phyloP scores from a whole-genome alignment of 2,113 vertebrate species.

The Siniperca chuatsi region DNA sequence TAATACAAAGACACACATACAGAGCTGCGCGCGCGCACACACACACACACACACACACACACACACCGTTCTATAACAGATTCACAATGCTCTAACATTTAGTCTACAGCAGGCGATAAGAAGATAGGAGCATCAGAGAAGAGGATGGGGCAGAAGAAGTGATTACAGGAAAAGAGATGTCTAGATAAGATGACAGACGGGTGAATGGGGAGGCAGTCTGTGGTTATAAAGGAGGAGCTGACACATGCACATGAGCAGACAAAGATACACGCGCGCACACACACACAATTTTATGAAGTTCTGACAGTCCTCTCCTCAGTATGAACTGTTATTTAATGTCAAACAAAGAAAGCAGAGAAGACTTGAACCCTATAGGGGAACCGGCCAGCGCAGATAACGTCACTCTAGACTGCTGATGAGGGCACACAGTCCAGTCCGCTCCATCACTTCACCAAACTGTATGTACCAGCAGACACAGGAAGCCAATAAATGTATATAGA shows the following conservation, averaged over 20 bases:
- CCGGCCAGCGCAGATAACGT: constrained; percentile 46
- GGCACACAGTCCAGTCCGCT: constrained; percentile 24
- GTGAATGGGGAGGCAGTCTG: constrained; percentile 57
- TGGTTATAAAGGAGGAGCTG: constrained; percentile 48
- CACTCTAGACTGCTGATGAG: constrained; percentile 40
- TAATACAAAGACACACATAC: neutral
- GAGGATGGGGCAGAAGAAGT: constrained; percentile 44
- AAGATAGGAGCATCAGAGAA: constrained; percentile 38
- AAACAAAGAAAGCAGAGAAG: constrained; percentile 54
- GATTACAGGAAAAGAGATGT: constrained; percentile 67
- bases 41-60: constrained; percentile 1
- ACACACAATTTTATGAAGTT: constrained; percentile 35
- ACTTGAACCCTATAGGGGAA: constrained; percentile 50
- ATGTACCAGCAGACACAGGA: constrained; percentile 20
- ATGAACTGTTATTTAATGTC: constrained; percentile 50
- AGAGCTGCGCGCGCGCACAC: neutral
- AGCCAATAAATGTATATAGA: constrained; percentile 8
- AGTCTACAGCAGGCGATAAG: constrained; percentile 51
- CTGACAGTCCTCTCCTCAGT: constrained; percentile 41
- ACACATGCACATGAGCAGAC: constrained; percentile 47
- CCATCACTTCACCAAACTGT: constrained; percentile 26
- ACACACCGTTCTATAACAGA: constrained; percentile 1
- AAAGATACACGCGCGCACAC: constrained; percentile 4
- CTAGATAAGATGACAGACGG: constrained; percentile 68
- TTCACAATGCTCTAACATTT: constrained; percentile 29